Evolutionary conservation across 2,888 invertebrate species (phyloP).

Genomic region (Leucophenga montana): DNA sequence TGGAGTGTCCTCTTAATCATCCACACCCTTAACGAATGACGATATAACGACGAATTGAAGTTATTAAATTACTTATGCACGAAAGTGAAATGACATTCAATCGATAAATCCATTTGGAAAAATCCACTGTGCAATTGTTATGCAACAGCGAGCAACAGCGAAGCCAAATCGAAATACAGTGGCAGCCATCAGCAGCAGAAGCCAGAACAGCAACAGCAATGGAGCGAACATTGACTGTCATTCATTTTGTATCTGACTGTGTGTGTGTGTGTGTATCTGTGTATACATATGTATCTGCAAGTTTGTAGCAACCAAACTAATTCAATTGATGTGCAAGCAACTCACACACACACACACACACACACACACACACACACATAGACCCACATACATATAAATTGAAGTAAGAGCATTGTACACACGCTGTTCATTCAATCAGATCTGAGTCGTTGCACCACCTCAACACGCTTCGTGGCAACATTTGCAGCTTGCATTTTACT

Average conservation of each 20-base stretch:
- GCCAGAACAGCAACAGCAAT: background rate
- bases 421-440: background rate
- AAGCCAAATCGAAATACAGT: slow-evolving; percentile 24
- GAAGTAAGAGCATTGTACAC: background rate
- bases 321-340: slow-evolving; percentile 62
- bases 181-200: slow-evolving; percentile 18
- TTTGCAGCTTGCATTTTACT: background rate
- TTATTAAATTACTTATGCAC: slow-evolving; percentile 29
- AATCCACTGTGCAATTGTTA: slow-evolving; percentile 44
- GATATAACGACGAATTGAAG: slow-evolving; percentile 23
- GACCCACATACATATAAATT: slow-evolving; percentile 24
- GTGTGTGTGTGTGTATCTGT: slow-evolving; percentile 23
- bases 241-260: slow-evolving; percentile 17
- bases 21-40: background rate
- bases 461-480: slow-evolving; percentile 2
- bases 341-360: slow-evolving; percentile 31
- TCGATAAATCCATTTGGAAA: slow-evolving; percentile 37
- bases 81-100: slow-evolving; percentile 43
- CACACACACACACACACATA: slow-evolving; percentile 32
- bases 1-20: no score
- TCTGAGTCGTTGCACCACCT: slow-evolving; percentile 2
- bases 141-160: slow-evolving; percentile 45
- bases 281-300: slow-evolving; percentile 33
- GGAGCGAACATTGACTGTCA: slow-evolving; percentile 9
- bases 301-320: slow-evolving; percentile 60